These are phyloP conservation scores for Tanaodytes sp. DNA, from an alignment of 2,888 invertebrate species.

Conservation along the genomic window DNA sequence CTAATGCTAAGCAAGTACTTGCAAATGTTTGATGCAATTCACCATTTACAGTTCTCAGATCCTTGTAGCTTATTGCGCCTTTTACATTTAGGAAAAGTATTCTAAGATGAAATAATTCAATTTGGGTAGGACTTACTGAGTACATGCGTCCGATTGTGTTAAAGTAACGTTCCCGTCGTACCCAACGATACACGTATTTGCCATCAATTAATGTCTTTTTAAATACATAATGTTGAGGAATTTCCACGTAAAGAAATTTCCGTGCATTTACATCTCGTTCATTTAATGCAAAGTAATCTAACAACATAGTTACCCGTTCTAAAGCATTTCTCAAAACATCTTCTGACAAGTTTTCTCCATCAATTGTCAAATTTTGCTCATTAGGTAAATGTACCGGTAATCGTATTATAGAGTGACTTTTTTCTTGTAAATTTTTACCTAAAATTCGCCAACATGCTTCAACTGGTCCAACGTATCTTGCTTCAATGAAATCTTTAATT, in stretches of 20 bases:
- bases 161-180: neutral
- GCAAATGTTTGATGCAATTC: neutral
- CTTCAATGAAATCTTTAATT: neutral
- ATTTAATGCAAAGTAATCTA: neutral
- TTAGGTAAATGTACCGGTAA: too few relatives aligned
- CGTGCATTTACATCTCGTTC: neutral
- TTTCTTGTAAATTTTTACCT: neutral
- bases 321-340: neutral
- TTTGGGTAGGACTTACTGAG: neutral
- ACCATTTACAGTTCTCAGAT: neutral
- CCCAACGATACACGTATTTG: neutral
- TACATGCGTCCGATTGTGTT: neutral
- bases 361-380: conserved; percentile 1
- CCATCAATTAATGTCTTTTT: neutral
- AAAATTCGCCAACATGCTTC: too few relatives aligned
- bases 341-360: neutral
- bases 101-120: too few relatives aligned
- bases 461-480: neutral
- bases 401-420: neutral
- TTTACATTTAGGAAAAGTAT: neutral
- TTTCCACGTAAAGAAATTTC: neutral
- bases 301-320: neutral
- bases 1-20: neutral
- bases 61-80: neutral
- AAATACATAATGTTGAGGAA: conserved; percentile 1